Conservation (phyloP, 1,140 invertebrate species). For the Brachionus angularis region DNA sequence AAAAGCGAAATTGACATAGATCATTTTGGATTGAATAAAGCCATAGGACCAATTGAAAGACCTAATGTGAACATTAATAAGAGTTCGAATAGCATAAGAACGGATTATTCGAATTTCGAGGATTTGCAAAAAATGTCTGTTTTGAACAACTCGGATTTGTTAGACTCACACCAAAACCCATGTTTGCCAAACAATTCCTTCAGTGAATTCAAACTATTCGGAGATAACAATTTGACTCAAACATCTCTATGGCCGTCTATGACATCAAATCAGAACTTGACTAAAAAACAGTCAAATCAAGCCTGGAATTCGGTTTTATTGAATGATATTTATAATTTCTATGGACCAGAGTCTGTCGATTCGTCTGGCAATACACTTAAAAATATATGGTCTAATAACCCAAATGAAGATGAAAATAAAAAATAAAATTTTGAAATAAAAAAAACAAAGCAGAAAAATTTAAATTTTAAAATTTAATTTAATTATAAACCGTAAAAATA, state of each 20-base stretch:
- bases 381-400: conserved; percentile 17
- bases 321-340: neutral
- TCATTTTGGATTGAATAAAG: neutral
- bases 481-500: no score
- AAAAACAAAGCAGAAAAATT: no score
- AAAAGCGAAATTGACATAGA: no score
- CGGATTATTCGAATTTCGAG: neutral
- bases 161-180: no score
- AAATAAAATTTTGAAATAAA: conserved; percentile 8
- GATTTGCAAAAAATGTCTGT: no score
- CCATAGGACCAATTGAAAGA: conserved; percentile 24
- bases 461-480: no score
- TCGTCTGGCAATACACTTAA: neutral
- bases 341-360: neutral
- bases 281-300: neutral
- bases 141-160: no score
- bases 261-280: neutral
- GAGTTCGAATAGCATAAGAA: neutral
- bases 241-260: neutral
- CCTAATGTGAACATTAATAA: neutral
- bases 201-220: conserved; percentile 35
- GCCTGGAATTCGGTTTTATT: conserved; percentile 42
- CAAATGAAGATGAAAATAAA: neutral
- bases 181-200: no score
- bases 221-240: conserved; percentile 2